Evolutionary conservation across 2,797 vertebrate genomes (phyloP).

Genomic region (Cottoperca gobio): DNA sequence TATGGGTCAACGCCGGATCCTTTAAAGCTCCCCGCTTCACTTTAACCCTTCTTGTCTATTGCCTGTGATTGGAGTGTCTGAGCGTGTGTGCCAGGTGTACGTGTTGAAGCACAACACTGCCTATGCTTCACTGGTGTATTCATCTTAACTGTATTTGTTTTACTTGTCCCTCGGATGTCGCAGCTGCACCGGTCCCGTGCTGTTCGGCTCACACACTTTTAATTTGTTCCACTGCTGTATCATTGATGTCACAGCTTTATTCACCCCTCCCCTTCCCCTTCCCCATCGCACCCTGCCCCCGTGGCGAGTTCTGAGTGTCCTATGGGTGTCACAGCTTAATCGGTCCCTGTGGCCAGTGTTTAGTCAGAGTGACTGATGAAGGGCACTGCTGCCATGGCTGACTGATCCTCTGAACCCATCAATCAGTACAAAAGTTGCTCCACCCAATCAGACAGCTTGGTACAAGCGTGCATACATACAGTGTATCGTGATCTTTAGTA

Average conservation of each 20-base stretch:
- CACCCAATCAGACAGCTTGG: conserved; percentile 12
- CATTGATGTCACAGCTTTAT: conserved; percentile 35
- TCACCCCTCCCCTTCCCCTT: not conserved
- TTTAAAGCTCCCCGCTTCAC: conserved; percentile 45
- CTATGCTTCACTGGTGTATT: not conserved
- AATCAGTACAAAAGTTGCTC: conserved; percentile 30
- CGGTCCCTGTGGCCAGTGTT: conserved; percentile 32
- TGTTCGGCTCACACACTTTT: conserved; percentile 10
- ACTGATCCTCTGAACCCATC: conserved; percentile 44
- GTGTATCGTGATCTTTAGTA: not conserved
- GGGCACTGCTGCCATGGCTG: conserved; percentile 40
- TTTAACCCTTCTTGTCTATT: conserved; percentile 39
- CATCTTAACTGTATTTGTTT: not conserved
- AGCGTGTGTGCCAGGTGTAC: conserved; percentile 3
- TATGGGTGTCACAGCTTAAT: conserved; percentile 58
- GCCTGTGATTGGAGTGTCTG: conserved; percentile 2
- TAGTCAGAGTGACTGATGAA: conserved; percentile 52
- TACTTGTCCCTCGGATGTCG: not conserved
- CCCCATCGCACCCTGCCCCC: not conserved
- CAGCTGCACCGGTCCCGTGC: not conserved
- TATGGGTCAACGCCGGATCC: conserved; percentile 66
- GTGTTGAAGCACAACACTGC: not conserved
- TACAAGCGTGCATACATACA: conserved; percentile 3
- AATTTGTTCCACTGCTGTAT: conserved; percentile 28
- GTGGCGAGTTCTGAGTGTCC: conserved; percentile 44